Conservation (phyloP, 2,113 vertebrate species). For the Corythornis vintsioides region DNA sequence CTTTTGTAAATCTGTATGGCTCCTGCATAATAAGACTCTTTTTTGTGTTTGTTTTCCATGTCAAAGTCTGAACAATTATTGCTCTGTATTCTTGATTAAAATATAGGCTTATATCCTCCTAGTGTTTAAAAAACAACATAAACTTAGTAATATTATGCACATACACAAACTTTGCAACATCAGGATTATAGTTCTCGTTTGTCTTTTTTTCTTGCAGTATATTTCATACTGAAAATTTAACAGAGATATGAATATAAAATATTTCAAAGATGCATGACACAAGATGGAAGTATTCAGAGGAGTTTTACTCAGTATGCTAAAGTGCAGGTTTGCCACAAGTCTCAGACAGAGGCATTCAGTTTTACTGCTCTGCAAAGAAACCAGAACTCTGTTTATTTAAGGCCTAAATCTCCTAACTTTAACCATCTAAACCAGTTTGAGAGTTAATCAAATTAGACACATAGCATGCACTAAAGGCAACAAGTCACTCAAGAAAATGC, state of each 20-base stretch:
- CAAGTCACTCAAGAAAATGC: background rate
- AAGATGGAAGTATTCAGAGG: background rate
- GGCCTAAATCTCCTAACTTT: background rate
- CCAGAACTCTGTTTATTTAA: background rate
- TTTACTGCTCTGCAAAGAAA: background rate
- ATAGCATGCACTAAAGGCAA: background rate
- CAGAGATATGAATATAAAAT: background rate
- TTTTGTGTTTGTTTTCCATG: background rate
- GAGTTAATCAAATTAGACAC: background rate
- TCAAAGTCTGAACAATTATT: background rate
- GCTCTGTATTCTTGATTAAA: background rate
- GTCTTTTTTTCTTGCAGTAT: accelerated
- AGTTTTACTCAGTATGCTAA: background rate
- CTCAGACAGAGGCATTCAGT: background rate
- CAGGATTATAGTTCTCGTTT: background rate
- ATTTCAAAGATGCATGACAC: background rate
- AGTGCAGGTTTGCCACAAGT: background rate
- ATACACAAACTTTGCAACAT: background rate
- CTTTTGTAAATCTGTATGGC: background rate
- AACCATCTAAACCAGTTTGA: background rate
- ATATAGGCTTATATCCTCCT: background rate
- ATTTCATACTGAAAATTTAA: background rate
- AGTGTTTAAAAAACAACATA: background rate
- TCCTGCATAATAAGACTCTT: background rate
- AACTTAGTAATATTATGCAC: background rate